Base-by-base conservation (phyloP, 2,888 invertebrate genomes). In the Synanthedon andrenaeformis region DNA sequence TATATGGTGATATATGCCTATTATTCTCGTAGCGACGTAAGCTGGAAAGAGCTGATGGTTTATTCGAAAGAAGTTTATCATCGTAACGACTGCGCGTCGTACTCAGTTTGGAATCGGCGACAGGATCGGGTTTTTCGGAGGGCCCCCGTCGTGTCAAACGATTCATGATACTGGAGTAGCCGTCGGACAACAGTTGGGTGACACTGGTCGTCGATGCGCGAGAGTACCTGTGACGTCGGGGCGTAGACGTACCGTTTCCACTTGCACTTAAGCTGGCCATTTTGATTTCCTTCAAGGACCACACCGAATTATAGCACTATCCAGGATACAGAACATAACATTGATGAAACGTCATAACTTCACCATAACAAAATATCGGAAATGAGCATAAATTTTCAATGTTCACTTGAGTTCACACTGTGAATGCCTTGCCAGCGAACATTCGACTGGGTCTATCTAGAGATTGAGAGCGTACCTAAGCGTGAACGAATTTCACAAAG, bases 151-250 rank as follows among this genome's bases (percentile, higher is more conserved):
- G 90, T 42, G 92, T 93, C 67, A 96, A 88, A 62, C 95, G 90
- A 74, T 95, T 95, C 67, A 96, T 90, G 62, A 96, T 89, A 82
- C 91, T 96, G 69, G 94, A 93, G 82, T 95, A 96, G 65, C 95
- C 95, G 76, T 96, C 96, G 64, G 93, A 93, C 65, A 96, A 87
- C 68, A 96, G 87, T 81, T 96, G 96, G 60, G 95, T 93, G 65
- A 96, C 94, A 83, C 95, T 95, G 52, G 92, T 90, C 56, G 93
- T 93, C 53, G 95, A 94, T 59, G 91, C 89, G 59, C 96, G 91
- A 62, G 92, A 89, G 82, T 95, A 95, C 62, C 94, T 91, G 72
- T 90, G 90, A 62, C 92, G 90, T 58, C 91, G 89, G 73, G 75
- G 90, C 71, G 81, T 90, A 54, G 82, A 79, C 59, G 79, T 74